These are phyloP conservation scores for Eudorcas thomsonii DNA, from an alignment of 2,113 vertebrate genomes.

Conservation along the genomic window DNA sequence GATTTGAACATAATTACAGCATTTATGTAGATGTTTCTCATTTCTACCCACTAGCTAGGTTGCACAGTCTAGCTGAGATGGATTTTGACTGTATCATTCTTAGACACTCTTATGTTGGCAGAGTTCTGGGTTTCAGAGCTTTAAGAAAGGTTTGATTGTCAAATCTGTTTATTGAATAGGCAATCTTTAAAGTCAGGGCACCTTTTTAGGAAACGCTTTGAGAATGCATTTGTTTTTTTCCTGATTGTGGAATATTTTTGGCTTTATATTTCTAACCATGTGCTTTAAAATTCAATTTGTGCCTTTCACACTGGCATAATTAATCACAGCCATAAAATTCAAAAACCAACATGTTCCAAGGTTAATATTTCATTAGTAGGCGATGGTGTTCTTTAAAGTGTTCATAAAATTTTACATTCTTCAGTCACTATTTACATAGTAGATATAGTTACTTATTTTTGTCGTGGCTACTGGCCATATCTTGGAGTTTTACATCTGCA, in stretches of 20 bases:
- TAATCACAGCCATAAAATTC: background rate
- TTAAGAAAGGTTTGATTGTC: background rate
- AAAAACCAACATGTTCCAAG: background rate
- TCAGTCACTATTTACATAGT: background rate
- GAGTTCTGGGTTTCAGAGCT: background rate
- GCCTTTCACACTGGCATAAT: background rate
- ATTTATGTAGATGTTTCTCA: background rate
- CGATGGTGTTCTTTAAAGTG: background rate
- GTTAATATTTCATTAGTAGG: background rate
- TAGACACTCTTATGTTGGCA: background rate
- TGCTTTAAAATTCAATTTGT: constrained; percentile 17
- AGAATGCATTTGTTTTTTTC: background rate
- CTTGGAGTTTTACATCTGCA: constrained; percentile 35
- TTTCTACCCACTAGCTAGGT: background rate
- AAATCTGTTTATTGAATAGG: background rate
- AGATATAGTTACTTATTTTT: constrained; percentile 11
- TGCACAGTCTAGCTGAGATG: background rate
- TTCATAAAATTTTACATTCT: constrained; percentile 31
- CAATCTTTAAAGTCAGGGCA: background rate
- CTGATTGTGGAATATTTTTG: background rate
- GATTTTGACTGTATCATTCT: background rate
- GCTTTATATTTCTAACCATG: background rate
- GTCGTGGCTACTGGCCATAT: constrained; percentile 10
- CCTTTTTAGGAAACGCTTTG: constrained; percentile 26
- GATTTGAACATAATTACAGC: background rate